Percentiles rank a stretch among this genome's conserved stretches.
Evolutionary conservation across 2,888 invertebrate genomes (phyloP).

Genomic region (Dryococelus australis): DNA sequence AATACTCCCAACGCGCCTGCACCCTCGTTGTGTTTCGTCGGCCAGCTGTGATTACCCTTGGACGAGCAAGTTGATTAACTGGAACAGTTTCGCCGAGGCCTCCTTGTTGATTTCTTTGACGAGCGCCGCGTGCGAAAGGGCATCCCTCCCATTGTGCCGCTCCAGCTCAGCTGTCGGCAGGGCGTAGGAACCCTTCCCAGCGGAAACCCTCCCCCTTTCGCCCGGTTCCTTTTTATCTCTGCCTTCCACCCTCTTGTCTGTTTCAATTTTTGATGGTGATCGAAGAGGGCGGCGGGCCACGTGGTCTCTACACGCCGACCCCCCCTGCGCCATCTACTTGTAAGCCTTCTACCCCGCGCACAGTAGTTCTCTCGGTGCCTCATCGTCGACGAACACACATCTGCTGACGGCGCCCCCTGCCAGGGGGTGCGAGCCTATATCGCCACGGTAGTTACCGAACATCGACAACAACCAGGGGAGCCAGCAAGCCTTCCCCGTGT

Average conservation of each 20-base stretch:
- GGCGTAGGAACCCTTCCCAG: not conserved
- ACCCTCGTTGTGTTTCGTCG: not conserved
- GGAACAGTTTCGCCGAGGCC: not conserved
- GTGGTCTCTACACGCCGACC: slow-evolving; percentile 25
- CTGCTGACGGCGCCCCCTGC: too few species aligned
- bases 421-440: too few species aligned
- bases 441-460: too few species aligned
- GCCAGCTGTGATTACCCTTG: not conserved
- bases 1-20: not conserved
- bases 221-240: not conserved
- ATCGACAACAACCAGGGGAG: too few species aligned
- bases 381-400: too few species aligned
- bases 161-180: slow-evolving; percentile 35
- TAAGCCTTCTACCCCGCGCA: too few species aligned
- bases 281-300: slow-evolving; percentile 35
- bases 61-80: not conserved
- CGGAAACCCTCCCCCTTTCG: not conserved
- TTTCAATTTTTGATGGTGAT: slow-evolving; percentile 40
- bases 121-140: not conserved
- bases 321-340: not conserved
- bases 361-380: too few species aligned
- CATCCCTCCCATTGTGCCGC: not conserved
- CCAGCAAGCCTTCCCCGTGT: too few species aligned
- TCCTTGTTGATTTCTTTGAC: slow-evolving; percentile 2
- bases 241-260: slow-evolving; percentile 32